Base-by-base conservation (phyloP, 1,140 invertebrate species). In the Listronotus bonariensis region DNA sequence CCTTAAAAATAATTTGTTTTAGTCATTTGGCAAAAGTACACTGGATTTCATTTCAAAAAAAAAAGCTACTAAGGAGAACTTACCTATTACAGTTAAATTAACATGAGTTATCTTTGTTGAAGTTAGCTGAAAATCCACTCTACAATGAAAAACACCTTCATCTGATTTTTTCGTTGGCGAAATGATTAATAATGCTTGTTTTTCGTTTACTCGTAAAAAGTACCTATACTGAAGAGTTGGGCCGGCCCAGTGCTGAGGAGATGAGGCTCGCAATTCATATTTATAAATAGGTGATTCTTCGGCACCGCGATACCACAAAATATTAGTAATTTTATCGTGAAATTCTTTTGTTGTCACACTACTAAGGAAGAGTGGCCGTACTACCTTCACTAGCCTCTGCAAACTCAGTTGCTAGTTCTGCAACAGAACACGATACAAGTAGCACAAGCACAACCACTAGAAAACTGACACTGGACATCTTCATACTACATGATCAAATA, bases 31-130 rank as follows among this genome's bases (percentile, higher is more conserved):
- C n/a, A n/a, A n/a, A n/a, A n/a, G n/a, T n/a, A n/a, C n/a, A n/a
- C n/a, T n/a, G n/a, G n/a, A n/a, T n/a, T n/a, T n/a, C n/a, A n/a
- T n/a, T n/a, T n/a, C n/a, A n/a, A n/a, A n/a, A n/a, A n/a, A n/a
- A n/a, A n/a, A n/a, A n/a, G n/a, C 59, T n/a, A n/a, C n/a, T 48
- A 64, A 40, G 18, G 49, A 63, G 17, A 54, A 79, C 87, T 88
- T 81, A 92, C 90, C 88, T 67, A 91, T 86, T 58, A 92, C 85
- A 60, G 86, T 87, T 17, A 92, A 78, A 77, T 89, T 89, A 69
- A 91, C 86, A 41, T 87, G 85, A 52, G 85, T 84, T 74, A 89
- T 90, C 72, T 85, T 84, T 0, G 89, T 91, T 0, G 88, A 87
- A 7, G 87, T 87, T 34, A 86, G 82, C 40, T 82, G 78, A 77